Percentiles rank a stretch among this genome's conserved stretches.
Evolutionary conservation across 2,113 vertebrate species (phyloP).

Genomic region (Festucalex cinctus): DNA sequence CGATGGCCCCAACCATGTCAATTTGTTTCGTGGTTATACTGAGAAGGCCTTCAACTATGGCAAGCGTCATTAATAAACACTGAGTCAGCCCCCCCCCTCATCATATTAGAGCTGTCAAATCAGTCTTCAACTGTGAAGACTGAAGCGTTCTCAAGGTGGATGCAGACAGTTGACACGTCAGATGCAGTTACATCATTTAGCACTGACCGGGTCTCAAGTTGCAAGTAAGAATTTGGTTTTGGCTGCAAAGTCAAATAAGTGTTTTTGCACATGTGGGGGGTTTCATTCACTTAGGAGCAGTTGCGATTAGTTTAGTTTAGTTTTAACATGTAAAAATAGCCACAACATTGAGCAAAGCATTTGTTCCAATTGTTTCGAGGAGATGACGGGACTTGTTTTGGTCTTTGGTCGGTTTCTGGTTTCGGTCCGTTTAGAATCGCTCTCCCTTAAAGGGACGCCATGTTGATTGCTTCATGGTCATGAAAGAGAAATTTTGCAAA

Average conservation of each 20-base stretch:
- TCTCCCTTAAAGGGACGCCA: constrained; percentile 21
- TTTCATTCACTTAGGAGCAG: background rate
- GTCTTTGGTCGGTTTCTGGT: constrained; percentile 19
- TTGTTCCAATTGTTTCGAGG: constrained; percentile 17
- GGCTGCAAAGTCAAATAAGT: background rate
- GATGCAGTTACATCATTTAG: constrained; percentile 2
- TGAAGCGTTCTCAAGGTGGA: constrained; percentile 13
- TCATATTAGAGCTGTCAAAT: constrained; percentile 20
- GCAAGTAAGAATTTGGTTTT: background rate
- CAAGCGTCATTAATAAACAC: constrained; percentile 46
- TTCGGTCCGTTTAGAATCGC: constrained; percentile 17
- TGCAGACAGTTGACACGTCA: background rate
- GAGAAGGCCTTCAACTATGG: constrained; percentile 48
- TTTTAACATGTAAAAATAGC: constrained; percentile 9
- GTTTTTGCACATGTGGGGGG: background rate
- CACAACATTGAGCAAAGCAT: background rate
- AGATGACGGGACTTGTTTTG: constrained; percentile 30
- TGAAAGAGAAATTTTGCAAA: constrained; percentile 15
- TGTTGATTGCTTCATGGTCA: constrained; percentile 29
- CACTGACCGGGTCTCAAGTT: background rate
- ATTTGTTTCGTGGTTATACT: constrained; percentile 47
- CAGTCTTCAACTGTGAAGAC: constrained; percentile 16
- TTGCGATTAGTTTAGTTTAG: too few relatives aligned
- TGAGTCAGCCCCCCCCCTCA: constrained; percentile 44
- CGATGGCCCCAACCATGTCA: constrained; percentile 53